Base-by-base conservation (phyloP, 1,140 invertebrate species). In the Pseudomyrmex gracilis region DNA sequence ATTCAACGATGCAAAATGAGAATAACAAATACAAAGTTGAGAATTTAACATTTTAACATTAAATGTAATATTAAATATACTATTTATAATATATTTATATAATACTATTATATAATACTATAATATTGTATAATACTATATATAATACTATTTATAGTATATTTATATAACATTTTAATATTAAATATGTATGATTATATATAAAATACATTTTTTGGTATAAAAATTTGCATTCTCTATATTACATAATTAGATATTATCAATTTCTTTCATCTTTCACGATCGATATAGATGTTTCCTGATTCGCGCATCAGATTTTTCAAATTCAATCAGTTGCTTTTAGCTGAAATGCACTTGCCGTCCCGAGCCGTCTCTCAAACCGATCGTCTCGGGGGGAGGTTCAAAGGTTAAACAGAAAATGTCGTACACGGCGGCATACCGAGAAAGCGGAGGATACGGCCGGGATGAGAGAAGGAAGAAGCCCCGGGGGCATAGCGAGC, bases 381-480 rank as follows among this genome's bases (percentile, higher is more conserved):
- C 63, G 45, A 43, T 24, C 58, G 82, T 55, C n/a, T 55, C 34
- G 34, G 34, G 5, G 34, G 55, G 58, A 73, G 86, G 87, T 88
- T 90, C 86, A 90, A 90, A 90, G 89, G 89, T 87, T 90, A 90
- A 90, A 83, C 87, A 87, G 89, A 90, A 90, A 90, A 90, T 90
- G 89, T 90, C 89, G 89, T 90, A 80, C 34, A 34, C 68, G 73
- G 47, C 82, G 70, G 87, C 53, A 84, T 83, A 71, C 84, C 60
- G 57, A 34, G 53, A 17, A 34, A 34, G 24, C 58, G 58, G 2
- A 17, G 71, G 55, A 63, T 60, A n/a, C 12, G 49, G 22, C n/a
- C 13, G 53, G 13, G 53, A 49, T 20, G 61, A 57, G 45, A 60
- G 17, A 74, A 74, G 47, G 20, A 8, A 63, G 60, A 51, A 47